A percentile compares a stretch with the other conserved stretches of the same genome.
phyloP scores from a whole-genome alignment of 2,888 invertebrate species.

The Scaptomyza parva region DNA sequence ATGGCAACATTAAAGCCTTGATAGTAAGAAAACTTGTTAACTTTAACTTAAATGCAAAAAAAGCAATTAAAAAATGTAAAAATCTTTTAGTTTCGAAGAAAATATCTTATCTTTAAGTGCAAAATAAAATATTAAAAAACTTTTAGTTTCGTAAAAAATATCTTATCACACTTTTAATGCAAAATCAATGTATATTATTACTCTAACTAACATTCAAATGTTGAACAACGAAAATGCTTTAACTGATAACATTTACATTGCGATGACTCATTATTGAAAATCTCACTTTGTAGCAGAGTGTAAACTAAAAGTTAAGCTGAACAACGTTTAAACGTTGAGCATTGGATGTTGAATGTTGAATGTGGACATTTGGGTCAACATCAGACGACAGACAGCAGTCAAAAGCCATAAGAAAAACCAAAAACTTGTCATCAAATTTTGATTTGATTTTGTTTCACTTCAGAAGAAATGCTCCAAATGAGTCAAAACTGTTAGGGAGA shows the following conservation, averaged over 20 bases:
- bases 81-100: neutral
- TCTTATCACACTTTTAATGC: neutral
- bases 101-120: neutral
- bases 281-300: conserved; percentile 34
- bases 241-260: neutral
- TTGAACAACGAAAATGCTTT: neutral
- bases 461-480: conserved; percentile 38
- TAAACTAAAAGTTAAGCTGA: neutral
- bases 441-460: conserved; percentile 33
- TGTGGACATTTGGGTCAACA: conserved; percentile 66
- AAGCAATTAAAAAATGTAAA: neutral
- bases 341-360: conserved; percentile 37
- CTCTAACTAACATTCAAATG: neutral
- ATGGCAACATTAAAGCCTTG: conserved; percentile 2
- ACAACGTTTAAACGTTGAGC: conserved; percentile 24
- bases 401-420: conserved; percentile 22
- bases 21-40: no score
- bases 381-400: conserved; percentile 47
- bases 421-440: conserved; percentile 40
- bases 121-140: no score
- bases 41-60: neutral
- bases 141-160: neutral
- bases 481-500: conserved; percentile 44
- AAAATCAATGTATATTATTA: neutral
- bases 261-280: neutral